These are phyloP conservation scores for Catalaphyllia jardinei DNA, from an alignment of 64 coral and sea anemone species.

Conservation along the genomic window DNA sequence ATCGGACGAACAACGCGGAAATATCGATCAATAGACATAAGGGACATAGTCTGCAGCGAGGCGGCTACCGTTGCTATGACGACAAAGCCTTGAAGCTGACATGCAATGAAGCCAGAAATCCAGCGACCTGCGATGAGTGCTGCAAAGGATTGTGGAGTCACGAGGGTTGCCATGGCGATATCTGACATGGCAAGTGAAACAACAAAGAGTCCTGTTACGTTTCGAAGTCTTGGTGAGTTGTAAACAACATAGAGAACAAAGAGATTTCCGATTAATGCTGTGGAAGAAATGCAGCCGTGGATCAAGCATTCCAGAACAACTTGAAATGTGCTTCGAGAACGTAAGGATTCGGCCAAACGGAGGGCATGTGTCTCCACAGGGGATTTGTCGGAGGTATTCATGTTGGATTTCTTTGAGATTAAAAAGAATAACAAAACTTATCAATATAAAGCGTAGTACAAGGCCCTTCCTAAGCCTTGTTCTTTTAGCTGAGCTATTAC, in stretches of 20 bases:
- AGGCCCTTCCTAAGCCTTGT: no score
- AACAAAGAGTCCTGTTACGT: constrained; percentile 63
- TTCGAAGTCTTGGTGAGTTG: constrained; percentile 52
- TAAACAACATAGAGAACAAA: constrained; percentile 64
- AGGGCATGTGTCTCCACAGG: not conserved
- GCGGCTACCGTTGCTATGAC: constrained; percentile 35
- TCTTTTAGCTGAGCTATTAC: no score
- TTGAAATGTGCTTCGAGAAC: constrained; percentile 5
- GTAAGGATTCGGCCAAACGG: not conserved
- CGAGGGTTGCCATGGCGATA: constrained; percentile 35
- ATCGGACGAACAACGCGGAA: constrained; percentile 59
- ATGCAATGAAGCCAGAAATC: constrained; percentile 25
- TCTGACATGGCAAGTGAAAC: constrained; percentile 58
- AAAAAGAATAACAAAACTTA: not conserved
- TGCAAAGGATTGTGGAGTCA: constrained; percentile 24
- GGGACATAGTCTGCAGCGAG: constrained; percentile 51
- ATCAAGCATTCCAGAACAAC: constrained; percentile 42
- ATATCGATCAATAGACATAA: constrained; percentile 66
- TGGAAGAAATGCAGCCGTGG: not conserved
- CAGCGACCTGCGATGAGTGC: constrained; percentile 33
- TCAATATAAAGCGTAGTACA: no score
- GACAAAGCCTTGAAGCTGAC: constrained; percentile 65
- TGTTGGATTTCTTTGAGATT: not conserved
- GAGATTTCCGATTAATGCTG: constrained; percentile 55
- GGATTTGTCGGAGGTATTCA: not conserved